phyloP scores from a whole-genome alignment of 2,797 vertebrate genomes.

The Tapirus indicus region DNA sequence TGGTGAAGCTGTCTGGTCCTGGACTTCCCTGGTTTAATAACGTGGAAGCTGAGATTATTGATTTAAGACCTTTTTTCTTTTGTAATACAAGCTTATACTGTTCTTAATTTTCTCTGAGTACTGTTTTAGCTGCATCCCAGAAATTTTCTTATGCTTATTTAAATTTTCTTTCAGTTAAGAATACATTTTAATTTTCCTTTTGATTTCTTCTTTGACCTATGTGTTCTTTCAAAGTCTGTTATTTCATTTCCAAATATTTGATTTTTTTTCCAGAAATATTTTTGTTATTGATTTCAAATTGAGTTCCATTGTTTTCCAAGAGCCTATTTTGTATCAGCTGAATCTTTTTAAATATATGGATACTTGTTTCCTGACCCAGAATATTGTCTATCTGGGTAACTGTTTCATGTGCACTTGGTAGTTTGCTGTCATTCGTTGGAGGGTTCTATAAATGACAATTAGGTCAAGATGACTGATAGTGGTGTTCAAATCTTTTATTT shows the following conservation, averaged over 20 bases:
- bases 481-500: background rate
- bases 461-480: background rate
- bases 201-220: background rate
- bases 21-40: background rate
- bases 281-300: background rate
- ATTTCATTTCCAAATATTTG: conserved; percentile 26
- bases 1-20: no score
- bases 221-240: background rate
- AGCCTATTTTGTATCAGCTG: background rate
- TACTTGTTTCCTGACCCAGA: background rate
- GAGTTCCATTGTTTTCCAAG: background rate
- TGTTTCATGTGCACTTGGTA: background rate
- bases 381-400: background rate
- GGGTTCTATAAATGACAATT: background rate
- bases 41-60: background rate
- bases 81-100: background rate
- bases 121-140: background rate
- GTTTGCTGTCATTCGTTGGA: background rate
- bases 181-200: background rate
- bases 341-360: background rate
- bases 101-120: background rate
- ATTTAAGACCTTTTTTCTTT: background rate
- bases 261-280: background rate
- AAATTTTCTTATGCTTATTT: background rate
- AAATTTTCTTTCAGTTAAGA: background rate